Percentiles rank a stretch among this genome's conserved stretches.
Conservation (phyloP, 2,113 vertebrate species). For the Marmota monax region DNA sequence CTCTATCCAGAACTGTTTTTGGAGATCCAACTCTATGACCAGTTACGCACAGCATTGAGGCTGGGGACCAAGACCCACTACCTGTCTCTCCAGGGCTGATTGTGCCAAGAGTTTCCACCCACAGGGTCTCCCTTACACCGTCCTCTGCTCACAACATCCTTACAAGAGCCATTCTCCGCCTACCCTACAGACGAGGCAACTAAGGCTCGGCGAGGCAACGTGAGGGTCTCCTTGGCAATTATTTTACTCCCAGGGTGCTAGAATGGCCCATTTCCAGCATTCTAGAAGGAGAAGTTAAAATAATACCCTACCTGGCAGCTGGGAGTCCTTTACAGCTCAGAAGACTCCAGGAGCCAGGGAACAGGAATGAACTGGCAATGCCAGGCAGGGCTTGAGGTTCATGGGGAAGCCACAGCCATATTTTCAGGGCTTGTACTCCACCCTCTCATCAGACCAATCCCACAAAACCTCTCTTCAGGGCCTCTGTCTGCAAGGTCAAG, state of each 20-base stretch:
- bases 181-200: background rate
- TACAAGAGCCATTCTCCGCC: background rate
- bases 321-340: background rate
- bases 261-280: background rate
- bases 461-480: background rate
- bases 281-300: background rate
- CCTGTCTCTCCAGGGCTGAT: background rate
- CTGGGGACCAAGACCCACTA: too few species aligned
- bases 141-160: background rate
- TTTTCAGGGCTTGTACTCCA: background rate
- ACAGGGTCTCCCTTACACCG: background rate
- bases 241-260: background rate
- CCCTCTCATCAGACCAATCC: background rate
- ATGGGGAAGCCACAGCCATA: background rate
- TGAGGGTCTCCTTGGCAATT: slow-evolving; percentile 1
- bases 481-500: background rate
- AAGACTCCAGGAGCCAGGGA: background rate
- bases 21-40: background rate
- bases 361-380: background rate
- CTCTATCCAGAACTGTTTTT: background rate
- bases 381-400: background rate
- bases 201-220: background rate
- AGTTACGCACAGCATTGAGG: background rate
- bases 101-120: background rate
- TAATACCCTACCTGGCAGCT: background rate